Evolutionary conservation across 2,797 vertebrate species (phyloP).

Genomic region (Tokudaia tokunoshimensis): DNA sequence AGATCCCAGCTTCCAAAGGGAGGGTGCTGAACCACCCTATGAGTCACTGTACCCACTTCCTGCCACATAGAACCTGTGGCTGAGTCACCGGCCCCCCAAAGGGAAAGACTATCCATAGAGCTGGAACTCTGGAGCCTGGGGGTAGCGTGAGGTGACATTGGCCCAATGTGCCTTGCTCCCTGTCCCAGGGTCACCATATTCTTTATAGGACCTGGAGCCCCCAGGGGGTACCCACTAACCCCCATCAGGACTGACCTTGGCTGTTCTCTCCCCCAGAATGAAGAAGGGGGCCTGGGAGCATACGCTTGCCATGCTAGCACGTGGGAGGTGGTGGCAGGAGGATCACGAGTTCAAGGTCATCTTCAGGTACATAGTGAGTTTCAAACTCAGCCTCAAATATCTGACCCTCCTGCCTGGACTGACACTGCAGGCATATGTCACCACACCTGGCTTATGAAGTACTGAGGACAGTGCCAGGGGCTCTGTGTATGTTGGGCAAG

Average conservation of each 20-base stretch:
- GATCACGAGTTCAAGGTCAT: neutral
- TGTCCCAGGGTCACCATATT: neutral
- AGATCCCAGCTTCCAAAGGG: constrained; percentile 43
- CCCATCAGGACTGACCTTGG: neutral
- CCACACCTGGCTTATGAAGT: neutral
- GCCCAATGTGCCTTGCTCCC: neutral
- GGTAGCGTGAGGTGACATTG: neutral
- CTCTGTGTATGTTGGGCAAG: neutral
- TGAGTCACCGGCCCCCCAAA: constrained; percentile 83
- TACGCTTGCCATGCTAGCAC: neutral
- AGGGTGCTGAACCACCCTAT: constrained; percentile 12
- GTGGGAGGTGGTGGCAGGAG: neutral
- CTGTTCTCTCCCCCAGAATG: neutral
- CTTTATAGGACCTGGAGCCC: neutral
- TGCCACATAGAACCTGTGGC: constrained; percentile 73
- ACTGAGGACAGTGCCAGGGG: neutral
- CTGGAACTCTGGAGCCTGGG: constrained; percentile 44
- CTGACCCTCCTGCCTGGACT: neutral
- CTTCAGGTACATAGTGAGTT: neutral
- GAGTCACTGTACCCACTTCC: constrained; percentile 83
- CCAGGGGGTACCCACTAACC: fast-evolving
- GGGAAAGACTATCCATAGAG: constrained; percentile 72
- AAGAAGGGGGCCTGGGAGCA: neutral
- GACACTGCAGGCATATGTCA: neutral
- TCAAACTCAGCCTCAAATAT: neutral